Evolutionary conservation across 2,797 vertebrate genomes (phyloP), one percentile per base, ranked within the genome.

Genomic region (Capromys pilorides): DNA sequence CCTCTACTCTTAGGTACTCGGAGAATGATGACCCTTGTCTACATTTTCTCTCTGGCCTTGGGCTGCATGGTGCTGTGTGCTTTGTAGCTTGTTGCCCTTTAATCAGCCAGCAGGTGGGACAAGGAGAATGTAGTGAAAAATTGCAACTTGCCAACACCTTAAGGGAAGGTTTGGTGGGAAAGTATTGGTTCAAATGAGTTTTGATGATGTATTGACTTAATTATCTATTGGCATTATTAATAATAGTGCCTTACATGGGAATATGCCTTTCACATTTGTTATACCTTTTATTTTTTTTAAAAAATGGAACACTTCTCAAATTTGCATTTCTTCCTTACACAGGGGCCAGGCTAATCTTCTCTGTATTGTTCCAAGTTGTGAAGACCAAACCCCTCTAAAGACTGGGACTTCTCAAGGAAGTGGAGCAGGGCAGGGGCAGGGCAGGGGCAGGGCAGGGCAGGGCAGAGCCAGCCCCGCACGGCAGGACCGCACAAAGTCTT

Each of bases 1-100:
- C 7, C 18, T 94, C 41, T 84, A 6, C 28, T 59, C 36, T 59
- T 61, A 4, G 10, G 8, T 64, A n/a, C 59, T 71, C 62, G 16
- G 26, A 62, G 31, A 71, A 5, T 45, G 31, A 85, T 80, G 24
- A 57, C 49, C 75, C 62, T 33, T 11, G 39, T 22, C 8, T 57
- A 13, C 36, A 41, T 73, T 94, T 96, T 90, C 59, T 71, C 41
- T 93, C 45, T 59, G 94, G 18, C 45, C 28, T 79, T 80, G 6
- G 4, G 33, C 31, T 91, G 57, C 39, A 19, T 12, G 33, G 10
- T 82, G n/a, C 5, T 51, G 54, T 93, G 36, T 64, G 51, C 77
- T 81, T 79, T 18, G 61, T 22, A 83, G 54, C 75, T 81, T 7
- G 71, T 79, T 24, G 61, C 31, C 64, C n/a, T 9, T 80, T 91